A percentile compares a stretch with the other conserved stretches of the same genome.
These are phyloP conservation scores for Branchipolynoe longqiensis DNA, from an alignment of 2,888 invertebrate species.

Conservation along the genomic window DNA sequence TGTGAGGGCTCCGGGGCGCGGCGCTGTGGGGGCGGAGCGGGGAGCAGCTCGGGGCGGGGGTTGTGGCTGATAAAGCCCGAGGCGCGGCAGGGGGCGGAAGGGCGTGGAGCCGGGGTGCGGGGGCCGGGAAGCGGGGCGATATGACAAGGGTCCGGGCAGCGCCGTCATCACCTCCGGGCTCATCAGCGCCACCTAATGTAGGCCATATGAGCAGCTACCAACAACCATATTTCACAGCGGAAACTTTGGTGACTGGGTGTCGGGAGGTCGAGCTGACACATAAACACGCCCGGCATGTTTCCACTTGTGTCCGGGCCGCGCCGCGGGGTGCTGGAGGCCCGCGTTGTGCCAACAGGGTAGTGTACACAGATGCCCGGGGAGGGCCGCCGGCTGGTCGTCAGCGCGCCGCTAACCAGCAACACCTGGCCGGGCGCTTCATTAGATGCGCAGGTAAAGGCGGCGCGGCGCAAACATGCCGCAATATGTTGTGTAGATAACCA, in stretches of 20 bases:
- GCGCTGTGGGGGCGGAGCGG: conserved; percentile 5
- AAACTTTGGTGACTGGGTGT: conserved; percentile 56
- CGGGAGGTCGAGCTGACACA: conserved; percentile 41
- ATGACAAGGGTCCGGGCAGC: conserved; percentile 21
- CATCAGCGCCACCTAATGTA: conserved; percentile 28
- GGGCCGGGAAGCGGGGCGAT: conserved; percentile 15
- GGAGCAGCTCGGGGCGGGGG: conserved; percentile 14
- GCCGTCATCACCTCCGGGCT: conserved; percentile 37
- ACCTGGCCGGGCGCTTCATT: conserved; percentile 29
- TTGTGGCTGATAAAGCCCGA: no score
- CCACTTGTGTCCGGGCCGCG: conserved; percentile 29
- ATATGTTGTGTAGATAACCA: conserved; percentile 16
- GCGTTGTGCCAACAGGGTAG: conserved; percentile 25
- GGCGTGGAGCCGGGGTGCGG: background rate
- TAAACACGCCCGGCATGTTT: conserved; percentile 53
- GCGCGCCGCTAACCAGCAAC: conserved; percentile 19
- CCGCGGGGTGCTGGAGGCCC: background rate
- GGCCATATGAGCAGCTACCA: conserved; percentile 17
- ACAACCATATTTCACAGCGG: conserved; percentile 54
- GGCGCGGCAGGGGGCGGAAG: background rate
- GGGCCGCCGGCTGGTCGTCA: conserved; percentile 6
- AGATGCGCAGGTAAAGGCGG: conserved; percentile 18
- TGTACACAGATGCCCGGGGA: conserved; percentile 35
- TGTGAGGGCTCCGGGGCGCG: background rate
- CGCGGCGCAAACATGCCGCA: background rate